Conservation (phyloP, 1,140 invertebrate genomes). For the Calliphora vicina region DNA sequence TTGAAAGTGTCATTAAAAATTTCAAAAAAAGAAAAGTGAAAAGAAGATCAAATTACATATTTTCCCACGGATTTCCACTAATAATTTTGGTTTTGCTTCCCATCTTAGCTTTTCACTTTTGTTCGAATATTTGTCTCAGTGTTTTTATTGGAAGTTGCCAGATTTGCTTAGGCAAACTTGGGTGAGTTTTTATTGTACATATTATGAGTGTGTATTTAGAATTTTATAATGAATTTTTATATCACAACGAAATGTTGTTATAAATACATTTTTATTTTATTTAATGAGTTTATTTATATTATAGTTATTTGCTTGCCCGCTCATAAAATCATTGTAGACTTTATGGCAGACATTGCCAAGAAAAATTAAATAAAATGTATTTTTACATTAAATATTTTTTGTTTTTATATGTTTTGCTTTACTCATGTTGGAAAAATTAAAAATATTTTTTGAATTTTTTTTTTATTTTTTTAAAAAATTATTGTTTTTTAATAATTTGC, state of each 20-base stretch:
- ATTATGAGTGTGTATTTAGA: too few relatives aligned
- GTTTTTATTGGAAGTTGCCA: slow-evolving; percentile 9
- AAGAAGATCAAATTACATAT: too few relatives aligned
- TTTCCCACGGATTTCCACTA: too few relatives aligned
- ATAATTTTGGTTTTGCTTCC: too few relatives aligned
- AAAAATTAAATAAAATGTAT: background rate
- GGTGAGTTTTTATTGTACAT: slow-evolving; percentile 18
- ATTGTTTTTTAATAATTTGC: too few relatives aligned
- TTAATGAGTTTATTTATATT: background rate
- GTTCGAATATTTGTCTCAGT: background rate
- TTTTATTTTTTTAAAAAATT: too few relatives aligned
- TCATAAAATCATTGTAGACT: slow-evolving; percentile 11
- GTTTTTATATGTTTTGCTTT: background rate
- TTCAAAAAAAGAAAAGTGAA: too few relatives aligned
- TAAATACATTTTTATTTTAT: background rate
- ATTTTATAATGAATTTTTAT: too few relatives aligned
- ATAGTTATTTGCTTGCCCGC: background rate
- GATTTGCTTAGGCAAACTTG: slow-evolving; percentile 28
- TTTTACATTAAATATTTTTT: background rate
- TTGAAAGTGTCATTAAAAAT: background rate
- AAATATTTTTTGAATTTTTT: too few relatives aligned
- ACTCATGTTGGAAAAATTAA: too few relatives aligned
- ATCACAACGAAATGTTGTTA: too few relatives aligned
- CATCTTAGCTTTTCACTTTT: too few relatives aligned
- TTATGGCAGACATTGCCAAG: slow-evolving; percentile 28